Evolutionary conservation across 2,888 invertebrate species (phyloP), one percentile per base, ranked within the genome.

Genomic region (Lamellibrachia columna): DNA sequence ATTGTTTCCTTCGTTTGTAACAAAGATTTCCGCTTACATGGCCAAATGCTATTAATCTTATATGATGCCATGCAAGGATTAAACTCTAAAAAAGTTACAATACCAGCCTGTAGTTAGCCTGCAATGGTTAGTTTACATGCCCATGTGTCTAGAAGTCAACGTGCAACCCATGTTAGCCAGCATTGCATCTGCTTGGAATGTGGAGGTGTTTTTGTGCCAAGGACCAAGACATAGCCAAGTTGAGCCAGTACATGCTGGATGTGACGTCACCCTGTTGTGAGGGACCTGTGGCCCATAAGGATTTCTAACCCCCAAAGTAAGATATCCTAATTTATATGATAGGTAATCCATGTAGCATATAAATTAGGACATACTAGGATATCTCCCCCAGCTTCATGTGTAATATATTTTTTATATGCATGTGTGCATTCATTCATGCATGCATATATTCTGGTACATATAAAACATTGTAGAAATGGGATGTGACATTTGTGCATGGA

Each of bases 141-240:
- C 91, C 28, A 28, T 91, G 28, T 91, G 91, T 91, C 91, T 91
- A 22, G 28, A 91, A 28, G 28, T 91, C 91, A 28, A 91, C 3
- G 7, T 22, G n/a, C 40, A 91, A 91, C 91, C 91, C 28, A n/a
- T n/a, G 28, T 91, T 91, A 22, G 28, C 91, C 0, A 7, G 91
- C 28, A 28, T 28, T 28, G 91, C 91, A 91, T 91, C 28, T n/a
- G 91, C 28, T 91, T 91, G 91, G 91, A 91, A 91, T 91, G 91
- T 91, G 91, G 91, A 91, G 91, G 91, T 91, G 91, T 91, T 91
- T 91, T n/a, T 91, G 91, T 22, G 11, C 28, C 91, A 91, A 55
- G 8, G 7, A 4, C 91, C 22, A 7, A 91, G 28, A 15, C 91
- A 91, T 40, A 40, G 40, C 90, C 90, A 91, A n/a, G 91, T 91